Evolutionary conservation across 2,888 invertebrate genomes (phyloP), one percentile per base, ranked within the genome.

Genomic region (Aleiodes testaceus): DNA sequence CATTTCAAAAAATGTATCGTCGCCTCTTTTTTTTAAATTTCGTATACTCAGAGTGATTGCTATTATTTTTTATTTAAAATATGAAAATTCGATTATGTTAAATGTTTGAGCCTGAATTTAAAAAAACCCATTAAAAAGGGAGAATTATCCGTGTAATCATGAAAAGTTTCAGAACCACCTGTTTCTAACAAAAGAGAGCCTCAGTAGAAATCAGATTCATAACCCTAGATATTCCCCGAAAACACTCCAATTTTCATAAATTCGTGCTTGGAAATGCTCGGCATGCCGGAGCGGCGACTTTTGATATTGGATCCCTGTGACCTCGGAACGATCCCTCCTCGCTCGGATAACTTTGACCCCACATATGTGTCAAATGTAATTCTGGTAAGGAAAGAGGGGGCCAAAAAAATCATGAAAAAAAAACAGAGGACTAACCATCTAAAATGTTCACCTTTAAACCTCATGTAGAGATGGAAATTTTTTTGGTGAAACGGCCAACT

Each of bases 291-390:
- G 22, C 59, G 59, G 59, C 16, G 36, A 59, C 59, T 59, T 36
- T 59, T 59, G 59, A 59, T 59, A 59, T 59, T 59, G 59, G 59
- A 59, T 59, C 59, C 30, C 36, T 59, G 11, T 52, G 52, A 52
- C 52, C 52, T 52, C 30, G 36, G 4, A 5, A n/a, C 14, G 16
- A 59, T 59, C 26, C 59, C 36, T 59, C n/a, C 59, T 9, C 9
- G 22, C 52, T 22, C 22, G 52, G 52, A 22, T 47, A 18, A 12
- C 36, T 36, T 36, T 36, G 36, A 36, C 36, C 52, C 52, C 52
- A 20, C 52, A 52, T 22, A 52, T 52, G 52, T 52, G 52, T 52
- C 52, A 52, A 52, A 52, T 52, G 20, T 36, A 36, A 52, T 22
- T 22, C 22, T 52, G 20, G 22, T 22, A 52, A 22, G 22, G 22